Evolutionary conservation across 2,113 vertebrate species (phyloP), one percentile per base, ranked within the genome.

Genomic region (Carlito syrichta): DNA sequence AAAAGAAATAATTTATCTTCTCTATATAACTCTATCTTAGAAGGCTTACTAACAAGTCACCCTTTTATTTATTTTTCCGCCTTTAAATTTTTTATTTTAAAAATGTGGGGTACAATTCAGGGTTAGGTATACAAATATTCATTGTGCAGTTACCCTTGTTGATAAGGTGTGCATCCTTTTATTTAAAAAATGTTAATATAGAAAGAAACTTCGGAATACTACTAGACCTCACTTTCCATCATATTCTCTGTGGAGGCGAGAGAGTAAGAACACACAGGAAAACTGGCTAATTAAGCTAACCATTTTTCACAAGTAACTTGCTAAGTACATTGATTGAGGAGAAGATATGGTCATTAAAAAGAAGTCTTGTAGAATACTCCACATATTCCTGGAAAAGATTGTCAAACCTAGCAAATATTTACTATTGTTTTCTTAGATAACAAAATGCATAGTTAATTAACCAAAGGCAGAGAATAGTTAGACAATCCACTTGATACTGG

Each of bases 401-500:
- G 17, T 90, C 82, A 30, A 94, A 58, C 52, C 6, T 78, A 60
- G 69, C 48, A 92, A 90, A 68, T 86, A 45, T 60, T 58, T 92
- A 52, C 45, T 52, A 6, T 45, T 86, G 68, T 88, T 85, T 52
- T 86, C 84, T 66, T 13, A 66, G 68, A 78, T 89, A 48, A 22
- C 35, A 60, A 83, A 82, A 77, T 68, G 10, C n/a, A 74, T 90
- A 56, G 50, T 54, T 84, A 13, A 82, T 96, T 94, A 97, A 40
- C 40, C 35, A 9, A 96, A 83, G 43, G 17, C n/a, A 74, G 38
- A 86, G 52, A 30, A 58, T 66, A 23, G 35, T 97, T 97, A 90
- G 95, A 94, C 74, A 97, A 89, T 86, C 73, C 85, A 98, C 54
- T 91, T 76, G 76, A 50, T 92, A 93, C 89, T 93, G 94, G 77